Conservation (phyloP, 2,113 vertebrate genomes). For the Butorides virescens region DNA sequence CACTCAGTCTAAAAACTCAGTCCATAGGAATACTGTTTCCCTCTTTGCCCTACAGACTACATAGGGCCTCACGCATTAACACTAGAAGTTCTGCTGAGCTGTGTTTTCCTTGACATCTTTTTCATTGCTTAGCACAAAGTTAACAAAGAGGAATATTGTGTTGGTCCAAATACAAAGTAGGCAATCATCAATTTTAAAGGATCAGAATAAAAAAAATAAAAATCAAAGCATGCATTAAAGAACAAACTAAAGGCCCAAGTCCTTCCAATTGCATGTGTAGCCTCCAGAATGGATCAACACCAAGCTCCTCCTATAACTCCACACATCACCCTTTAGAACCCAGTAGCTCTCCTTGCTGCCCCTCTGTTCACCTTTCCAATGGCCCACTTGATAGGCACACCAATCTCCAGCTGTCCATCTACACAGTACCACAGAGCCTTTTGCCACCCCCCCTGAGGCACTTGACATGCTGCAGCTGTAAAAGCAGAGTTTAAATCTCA, state of each 20-base stretch:
- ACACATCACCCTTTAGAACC: background rate
- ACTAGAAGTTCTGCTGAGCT: background rate
- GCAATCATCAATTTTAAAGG: background rate
- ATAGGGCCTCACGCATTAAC: background rate
- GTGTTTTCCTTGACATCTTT: background rate
- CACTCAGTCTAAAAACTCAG: background rate
- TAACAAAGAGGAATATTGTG: background rate
- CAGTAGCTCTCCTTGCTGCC: background rate
- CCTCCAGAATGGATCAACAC: background rate
- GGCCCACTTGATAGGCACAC: background rate
- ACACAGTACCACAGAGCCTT: background rate
- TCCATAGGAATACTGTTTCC: rapidly evolving
- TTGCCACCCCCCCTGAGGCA: background rate
- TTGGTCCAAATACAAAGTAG: background rate
- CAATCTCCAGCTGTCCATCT: background rate
- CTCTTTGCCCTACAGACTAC: background rate
- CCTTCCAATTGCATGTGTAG: background rate
- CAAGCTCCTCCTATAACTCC: background rate
- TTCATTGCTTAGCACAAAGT: background rate
- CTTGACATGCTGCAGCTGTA: background rate
- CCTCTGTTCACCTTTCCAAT: background rate
- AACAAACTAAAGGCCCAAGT: background rate
- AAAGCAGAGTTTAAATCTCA: background rate
- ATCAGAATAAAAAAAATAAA: background rate
- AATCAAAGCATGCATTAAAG: background rate